These are phyloP conservation scores for Penaeus vannamei DNA, from an alignment of 1,140 invertebrate species.

Conservation along the genomic window DNA sequence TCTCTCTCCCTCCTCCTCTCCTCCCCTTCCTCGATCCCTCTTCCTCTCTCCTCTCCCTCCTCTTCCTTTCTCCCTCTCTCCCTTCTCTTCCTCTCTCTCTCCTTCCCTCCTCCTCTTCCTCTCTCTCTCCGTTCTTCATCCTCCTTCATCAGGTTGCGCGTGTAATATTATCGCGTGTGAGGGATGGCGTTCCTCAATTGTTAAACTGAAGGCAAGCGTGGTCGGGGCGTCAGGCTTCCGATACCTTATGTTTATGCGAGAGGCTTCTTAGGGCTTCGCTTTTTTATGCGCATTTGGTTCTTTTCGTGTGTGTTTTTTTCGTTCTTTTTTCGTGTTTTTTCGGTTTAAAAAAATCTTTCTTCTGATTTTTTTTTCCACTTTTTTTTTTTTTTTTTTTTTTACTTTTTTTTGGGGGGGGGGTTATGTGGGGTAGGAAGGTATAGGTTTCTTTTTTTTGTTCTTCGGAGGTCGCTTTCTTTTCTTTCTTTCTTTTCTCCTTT, in stretches of 20 bases:
- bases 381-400: too few species aligned
- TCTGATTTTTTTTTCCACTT: too few species aligned
- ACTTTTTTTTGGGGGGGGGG: too few species aligned
- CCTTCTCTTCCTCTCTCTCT: background rate
- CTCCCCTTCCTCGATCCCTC: background rate
- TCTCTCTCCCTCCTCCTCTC: background rate
- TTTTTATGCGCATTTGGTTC: background rate
- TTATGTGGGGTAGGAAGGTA: too few species aligned
- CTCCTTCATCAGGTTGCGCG: conserved; percentile 46
- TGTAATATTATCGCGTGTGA: conserved; percentile 58
- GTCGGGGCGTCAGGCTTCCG: conserved; percentile 33
- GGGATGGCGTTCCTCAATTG: conserved; percentile 52
- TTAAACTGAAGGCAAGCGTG: conserved; percentile 45
- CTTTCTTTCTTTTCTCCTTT: too few species aligned
- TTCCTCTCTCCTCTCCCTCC: too few species aligned
- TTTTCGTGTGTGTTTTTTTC: background rate
- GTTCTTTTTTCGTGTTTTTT: background rate
- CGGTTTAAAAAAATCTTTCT: too few species aligned
- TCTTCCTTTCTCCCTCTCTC: background rate
- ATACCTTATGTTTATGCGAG: conserved; percentile 37
- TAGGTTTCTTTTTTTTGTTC: too few species aligned
- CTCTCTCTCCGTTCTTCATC: background rate
- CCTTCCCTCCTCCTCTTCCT: background rate
- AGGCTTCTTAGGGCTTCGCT: background rate
- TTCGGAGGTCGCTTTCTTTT: too few species aligned